Evolutionary conservation across 92 coral and sea anemone species (phyloP).

Genomic region (Scolanthus callimorphus): DNA sequence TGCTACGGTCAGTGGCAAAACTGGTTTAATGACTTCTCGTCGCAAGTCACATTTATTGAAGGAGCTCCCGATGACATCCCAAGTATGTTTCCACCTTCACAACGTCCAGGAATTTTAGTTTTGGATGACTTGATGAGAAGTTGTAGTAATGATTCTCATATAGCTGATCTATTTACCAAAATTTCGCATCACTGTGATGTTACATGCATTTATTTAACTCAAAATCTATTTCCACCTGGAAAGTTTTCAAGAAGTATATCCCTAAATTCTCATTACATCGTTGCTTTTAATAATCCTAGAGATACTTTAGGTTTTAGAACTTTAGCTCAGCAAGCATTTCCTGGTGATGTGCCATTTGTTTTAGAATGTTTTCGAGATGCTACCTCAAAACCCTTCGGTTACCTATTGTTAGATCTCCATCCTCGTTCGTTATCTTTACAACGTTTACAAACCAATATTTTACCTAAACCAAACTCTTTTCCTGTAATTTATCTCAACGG

Average conservation of each 20-base stretch:
- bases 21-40: neutral
- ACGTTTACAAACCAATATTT: too few species aligned
- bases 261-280: slow-evolving; percentile 16
- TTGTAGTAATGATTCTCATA: neutral
- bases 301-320: slow-evolving; percentile 8
- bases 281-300: slow-evolving; percentile 16
- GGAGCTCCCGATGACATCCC: slow-evolving; percentile 27
- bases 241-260: slow-evolving; percentile 4
- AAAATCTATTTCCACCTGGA: slow-evolving; percentile 4
- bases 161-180: slow-evolving; percentile 4
- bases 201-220: slow-evolving; percentile 14
- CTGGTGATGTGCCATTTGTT: slow-evolving; percentile 8
- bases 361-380: slow-evolving; percentile 21
- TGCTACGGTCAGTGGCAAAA: slow-evolving; percentile 33
- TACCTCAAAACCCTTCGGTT: too few species aligned
- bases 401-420: too few species aligned
- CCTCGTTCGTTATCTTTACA: too few species aligned
- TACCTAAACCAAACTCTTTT: too few species aligned
- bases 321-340: slow-evolving; percentile 13
- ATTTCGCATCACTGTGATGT: slow-evolving; percentile 13
- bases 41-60: slow-evolving; percentile 18
- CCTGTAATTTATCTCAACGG: too few species aligned
- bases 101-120: slow-evolving; percentile 12
- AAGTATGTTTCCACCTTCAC: slow-evolving; percentile 6
- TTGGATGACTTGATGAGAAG: slow-evolving; percentile 19